Evolutionary conservation across 2,797 vertebrate species (phyloP).

Genomic region (Miichthys miiuy): DNA sequence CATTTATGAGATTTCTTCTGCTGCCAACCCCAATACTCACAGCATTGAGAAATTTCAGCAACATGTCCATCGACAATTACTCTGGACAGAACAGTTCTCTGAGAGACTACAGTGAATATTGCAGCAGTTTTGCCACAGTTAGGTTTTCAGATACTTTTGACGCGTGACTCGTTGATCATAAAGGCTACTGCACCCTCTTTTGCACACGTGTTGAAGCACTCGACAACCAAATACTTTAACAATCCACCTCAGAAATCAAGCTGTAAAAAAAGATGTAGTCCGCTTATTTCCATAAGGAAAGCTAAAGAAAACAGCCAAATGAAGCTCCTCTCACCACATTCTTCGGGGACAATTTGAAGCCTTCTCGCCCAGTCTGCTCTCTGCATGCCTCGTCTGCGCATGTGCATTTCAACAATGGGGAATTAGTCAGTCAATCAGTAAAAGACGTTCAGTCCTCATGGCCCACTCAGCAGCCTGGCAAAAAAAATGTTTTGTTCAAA

Average conservation of each 20-base stretch:
- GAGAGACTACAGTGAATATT: not conserved
- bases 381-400: slow-evolving; percentile 13
- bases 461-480: slow-evolving; percentile 40
- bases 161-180: not conserved
- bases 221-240: not conserved
- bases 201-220: not conserved
- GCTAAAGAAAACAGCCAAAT: slow-evolving; percentile 22
- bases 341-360: slow-evolving; percentile 29
- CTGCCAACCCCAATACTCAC: too few species aligned
- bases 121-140: not conserved
- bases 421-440: slow-evolving; percentile 38
- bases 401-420: slow-evolving; percentile 27
- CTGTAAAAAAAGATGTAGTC: not conserved
- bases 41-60: not conserved
- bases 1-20: not conserved
- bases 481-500: slow-evolving; percentile 50
- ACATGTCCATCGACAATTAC: not conserved
- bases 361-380: slow-evolving; percentile 11
- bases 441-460: slow-evolving; percentile 17
- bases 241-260: slow-evolving; percentile 2
- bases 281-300: not conserved
- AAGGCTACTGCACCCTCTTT: not conserved
- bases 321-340: slow-evolving; percentile 26
- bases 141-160: not conserved
- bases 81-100: not conserved